Evolutionary conservation across 2,797 vertebrate species (phyloP).

Genomic region (Brotula barbata): DNA sequence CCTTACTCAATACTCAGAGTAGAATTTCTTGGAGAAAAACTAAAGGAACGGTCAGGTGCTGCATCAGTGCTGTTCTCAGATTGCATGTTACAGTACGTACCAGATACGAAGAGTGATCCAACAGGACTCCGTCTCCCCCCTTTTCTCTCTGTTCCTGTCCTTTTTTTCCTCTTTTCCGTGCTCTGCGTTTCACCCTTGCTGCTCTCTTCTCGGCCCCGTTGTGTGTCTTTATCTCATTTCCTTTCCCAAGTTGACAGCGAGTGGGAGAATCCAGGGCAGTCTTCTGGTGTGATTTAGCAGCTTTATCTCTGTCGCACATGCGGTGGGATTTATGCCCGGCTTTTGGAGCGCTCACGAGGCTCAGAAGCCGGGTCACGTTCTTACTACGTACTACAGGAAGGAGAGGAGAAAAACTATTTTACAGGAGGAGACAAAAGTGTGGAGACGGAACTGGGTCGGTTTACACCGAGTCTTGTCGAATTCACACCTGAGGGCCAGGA

Average conservation of each 20-base stretch:
- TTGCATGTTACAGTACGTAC: too few relatives aligned
- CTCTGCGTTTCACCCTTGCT: background rate
- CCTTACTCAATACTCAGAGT: conserved; percentile 7
- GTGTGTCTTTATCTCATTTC: conserved; percentile 44
- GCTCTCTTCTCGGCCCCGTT: conserved; percentile 15
- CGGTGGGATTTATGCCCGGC: conserved; percentile 65
- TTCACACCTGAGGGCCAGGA: conserved; percentile 1
- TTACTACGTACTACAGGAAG: conserved; percentile 38
- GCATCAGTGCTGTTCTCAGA: too few relatives aligned
- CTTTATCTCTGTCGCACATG: conserved; percentile 70
- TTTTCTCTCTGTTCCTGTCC: background rate
- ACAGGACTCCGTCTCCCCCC: background rate
- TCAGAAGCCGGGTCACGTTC: conserved; percentile 62
- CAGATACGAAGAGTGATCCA: background rate
- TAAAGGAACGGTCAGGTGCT: conserved; percentile 26
- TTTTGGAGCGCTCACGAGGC: conserved; percentile 47
- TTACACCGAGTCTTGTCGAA: background rate
- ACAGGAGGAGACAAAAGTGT: conserved; percentile 30
- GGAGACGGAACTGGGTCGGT: conserved; percentile 29
- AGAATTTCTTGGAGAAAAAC: background rate
- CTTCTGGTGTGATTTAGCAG: conserved; percentile 63
- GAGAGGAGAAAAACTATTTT: conserved; percentile 39
- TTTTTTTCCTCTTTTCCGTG: background rate
- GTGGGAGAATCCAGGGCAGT: conserved; percentile 70
- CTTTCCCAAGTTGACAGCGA: conserved; percentile 40